A percentile compares a stretch with the other conserved stretches of the same genome.
phyloP scores from a whole-genome alignment of 2,797 vertebrate genomes.

The Gila robusta region DNA sequence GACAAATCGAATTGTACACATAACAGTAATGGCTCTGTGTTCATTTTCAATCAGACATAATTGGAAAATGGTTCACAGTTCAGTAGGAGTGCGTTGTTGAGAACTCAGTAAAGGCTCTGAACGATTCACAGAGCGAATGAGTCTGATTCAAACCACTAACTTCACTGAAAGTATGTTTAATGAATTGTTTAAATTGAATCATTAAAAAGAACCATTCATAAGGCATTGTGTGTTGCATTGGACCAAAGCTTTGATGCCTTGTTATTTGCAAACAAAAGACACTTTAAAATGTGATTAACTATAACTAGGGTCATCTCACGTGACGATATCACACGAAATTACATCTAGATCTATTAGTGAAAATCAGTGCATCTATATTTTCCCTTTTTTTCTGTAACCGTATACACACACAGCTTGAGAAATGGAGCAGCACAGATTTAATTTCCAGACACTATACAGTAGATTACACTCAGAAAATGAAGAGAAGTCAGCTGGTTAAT shows the following conservation, averaged over 20 bases:
- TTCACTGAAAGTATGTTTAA: constrained; percentile 14
- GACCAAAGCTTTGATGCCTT: no score
- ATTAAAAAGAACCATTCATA: constrained; percentile 10
- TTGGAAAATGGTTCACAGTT: constrained; percentile 1
- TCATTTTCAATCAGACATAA: constrained; percentile 9
- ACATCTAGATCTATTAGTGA: no score
- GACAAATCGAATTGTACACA: background rate
- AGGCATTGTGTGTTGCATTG: no score
- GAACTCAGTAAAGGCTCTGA: background rate
- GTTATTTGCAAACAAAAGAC: constrained; percentile 1
- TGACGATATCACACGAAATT: background rate
- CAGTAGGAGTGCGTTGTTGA: background rate
- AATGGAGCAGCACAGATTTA: constrained; percentile 10
- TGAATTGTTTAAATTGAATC: constrained; percentile 23
- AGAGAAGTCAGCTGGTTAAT: constrained; percentile 57
- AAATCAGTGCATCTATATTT: no score
- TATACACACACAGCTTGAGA: background rate
- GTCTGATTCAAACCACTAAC: background rate
- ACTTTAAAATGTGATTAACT: background rate
- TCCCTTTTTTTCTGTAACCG: background rate
- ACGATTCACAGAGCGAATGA: background rate
- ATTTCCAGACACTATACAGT: constrained; percentile 45
- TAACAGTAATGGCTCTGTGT: background rate
- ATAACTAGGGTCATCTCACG: background rate
- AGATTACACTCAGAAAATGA: constrained; percentile 68